Base-by-base conservation (phyloP, 2,113 vertebrate genomes). In the Diglossa brunneiventris region DNA sequence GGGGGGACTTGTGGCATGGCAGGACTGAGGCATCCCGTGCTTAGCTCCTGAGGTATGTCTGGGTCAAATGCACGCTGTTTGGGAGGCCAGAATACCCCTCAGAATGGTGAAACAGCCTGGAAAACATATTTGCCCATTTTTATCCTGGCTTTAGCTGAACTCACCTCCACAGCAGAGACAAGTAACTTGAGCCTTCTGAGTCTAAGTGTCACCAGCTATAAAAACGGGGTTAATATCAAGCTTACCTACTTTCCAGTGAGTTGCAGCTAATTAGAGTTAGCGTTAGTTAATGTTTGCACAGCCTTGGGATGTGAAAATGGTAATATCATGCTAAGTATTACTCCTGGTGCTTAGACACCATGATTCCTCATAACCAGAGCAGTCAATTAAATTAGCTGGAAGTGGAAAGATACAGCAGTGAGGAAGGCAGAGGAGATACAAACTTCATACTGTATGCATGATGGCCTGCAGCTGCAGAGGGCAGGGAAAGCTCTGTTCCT, bases 291-390 rank as follows among this genome's bases (percentile, higher is more conserved):
- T 90, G 76, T 94, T 89, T 92, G 83, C 76, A 92, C 22, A 88
- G 83, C 80, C 70, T 52, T 83, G 72, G 47, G 86, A 86, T 90
- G 68, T 88, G 94, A 93, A 96, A 97, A 86, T 59, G 61, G 68
- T 85, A 67, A 70, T 95, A 88, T 80, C 82, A 69, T 68, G 79
- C 63, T 70, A 90, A 94, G 76, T 86, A 83, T 93, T 93, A 92
- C 59, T 88, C 79, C 68, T 88, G 46, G 64, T 93, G 59, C 80
- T 35, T 93, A 92, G 59, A 74, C 68, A 90, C 27, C 23, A 56
- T 81, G 91, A 81, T 89, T 93, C 79, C 83, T 97, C 64, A 93
- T 86, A 92, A 83, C 76, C 56, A 74, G 64, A 90, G 61, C 83
- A 92, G 83, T 92, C 76, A 89, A 83, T 92, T 90, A 92, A 90